These are phyloP conservation scores for Antedon mediterranea DNA, from an alignment of 53 echinoderm and acorn worm genomes.

Conservation along the genomic window DNA sequence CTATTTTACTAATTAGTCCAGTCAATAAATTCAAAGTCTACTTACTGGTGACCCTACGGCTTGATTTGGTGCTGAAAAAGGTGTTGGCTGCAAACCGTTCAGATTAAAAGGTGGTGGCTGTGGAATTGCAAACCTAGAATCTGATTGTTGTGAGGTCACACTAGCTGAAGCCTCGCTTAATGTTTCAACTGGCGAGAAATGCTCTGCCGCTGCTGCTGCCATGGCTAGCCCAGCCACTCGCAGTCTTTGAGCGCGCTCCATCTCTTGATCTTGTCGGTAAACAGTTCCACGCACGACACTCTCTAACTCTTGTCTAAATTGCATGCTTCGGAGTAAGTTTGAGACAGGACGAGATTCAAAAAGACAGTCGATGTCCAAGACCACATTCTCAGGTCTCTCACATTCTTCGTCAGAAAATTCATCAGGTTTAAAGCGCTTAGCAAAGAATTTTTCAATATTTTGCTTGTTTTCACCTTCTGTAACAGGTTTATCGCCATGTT, in stretches of 20 bases:
- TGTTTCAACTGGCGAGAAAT: slow-evolving; percentile 1
- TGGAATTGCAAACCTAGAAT: not conserved
- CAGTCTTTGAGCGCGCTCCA: slow-evolving; percentile 52
- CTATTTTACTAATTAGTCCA: too few species aligned
- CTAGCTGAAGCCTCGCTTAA: not conserved
- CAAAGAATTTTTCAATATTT: slow-evolving; percentile 35
- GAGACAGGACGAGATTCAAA: slow-evolving; percentile 52
- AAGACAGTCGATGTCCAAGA: slow-evolving; percentile 31
- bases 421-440: not conserved
- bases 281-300: slow-evolving; percentile 56
- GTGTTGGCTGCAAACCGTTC: not conserved
- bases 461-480: slow-evolving; percentile 27
- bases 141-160: not conserved
- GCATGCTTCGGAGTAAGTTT: slow-evolving; percentile 33
- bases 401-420: not conserved
- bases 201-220: slow-evolving; percentile 20
- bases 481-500: slow-evolving; percentile 44
- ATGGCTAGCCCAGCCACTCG: slow-evolving; percentile 40
- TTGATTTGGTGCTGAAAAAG: not conserved
- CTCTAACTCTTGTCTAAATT: slow-evolving; percentile 63
- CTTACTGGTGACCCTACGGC: not conserved
- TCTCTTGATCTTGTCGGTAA: slow-evolving; percentile 59
- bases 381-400: slow-evolving; percentile 16
- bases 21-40: too few species aligned
- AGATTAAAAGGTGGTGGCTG: not conserved